phyloP scores from a whole-genome alignment of 2,797 vertebrate species.

The Chrosomus eos region DNA sequence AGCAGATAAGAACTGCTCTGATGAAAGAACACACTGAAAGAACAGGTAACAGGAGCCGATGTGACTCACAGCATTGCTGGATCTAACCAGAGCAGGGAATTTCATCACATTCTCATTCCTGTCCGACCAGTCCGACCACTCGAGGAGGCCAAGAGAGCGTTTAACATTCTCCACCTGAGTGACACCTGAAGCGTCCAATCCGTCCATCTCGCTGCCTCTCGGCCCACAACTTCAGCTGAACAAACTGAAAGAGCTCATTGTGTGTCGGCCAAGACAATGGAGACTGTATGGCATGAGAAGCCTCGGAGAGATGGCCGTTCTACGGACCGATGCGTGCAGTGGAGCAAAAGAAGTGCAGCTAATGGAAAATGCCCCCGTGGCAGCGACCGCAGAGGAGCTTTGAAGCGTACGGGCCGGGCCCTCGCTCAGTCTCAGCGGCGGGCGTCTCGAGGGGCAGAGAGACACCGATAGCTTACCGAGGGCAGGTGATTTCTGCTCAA shows the following conservation, averaged over 20 bases:
- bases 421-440: neutral
- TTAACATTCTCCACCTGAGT: constrained; percentile 30
- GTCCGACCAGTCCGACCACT: constrained; percentile 68
- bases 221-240: constrained; percentile 23
- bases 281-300: constrained; percentile 35
- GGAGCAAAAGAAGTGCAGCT: constrained; percentile 45
- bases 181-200: constrained; percentile 29
- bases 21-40: constrained; percentile 33
- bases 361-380: constrained; percentile 69
- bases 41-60: constrained; percentile 58
- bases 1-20: neutral
- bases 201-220: constrained; percentile 1
- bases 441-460: no score
- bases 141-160: constrained; percentile 36
- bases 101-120: constrained; percentile 57
- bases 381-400: constrained; percentile 44
- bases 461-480: constrained; percentile 60
- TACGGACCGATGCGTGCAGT: constrained; percentile 6
- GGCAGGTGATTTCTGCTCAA: constrained; percentile 63
- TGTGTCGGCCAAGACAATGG: constrained; percentile 37
- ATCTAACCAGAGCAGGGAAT: constrained; percentile 46
- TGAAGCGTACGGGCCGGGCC: neutral
- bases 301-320: constrained; percentile 42
- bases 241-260: constrained; percentile 36
- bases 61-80: constrained; percentile 51